Evolutionary conservation across 64 coral and sea anemone species (phyloP).

Genomic region (Dendrophyllia cribrosa): DNA sequence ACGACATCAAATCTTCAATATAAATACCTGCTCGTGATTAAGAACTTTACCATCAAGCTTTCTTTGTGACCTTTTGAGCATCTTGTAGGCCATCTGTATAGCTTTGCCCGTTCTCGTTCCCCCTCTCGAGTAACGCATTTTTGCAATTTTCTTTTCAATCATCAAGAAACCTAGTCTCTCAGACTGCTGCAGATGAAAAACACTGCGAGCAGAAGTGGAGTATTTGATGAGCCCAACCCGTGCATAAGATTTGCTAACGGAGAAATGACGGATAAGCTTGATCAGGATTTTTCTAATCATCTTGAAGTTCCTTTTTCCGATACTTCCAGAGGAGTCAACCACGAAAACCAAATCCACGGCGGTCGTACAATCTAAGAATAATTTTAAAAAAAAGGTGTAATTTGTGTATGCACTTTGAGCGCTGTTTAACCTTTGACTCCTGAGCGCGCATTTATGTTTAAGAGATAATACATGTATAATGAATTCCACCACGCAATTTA

Average conservation of each 20-base stretch:
- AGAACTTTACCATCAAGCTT: background rate
- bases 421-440: too few species aligned
- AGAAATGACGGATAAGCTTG: conserved; percentile 44
- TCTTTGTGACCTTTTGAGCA: background rate
- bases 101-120: background rate
- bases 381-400: background rate
- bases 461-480: too few species aligned
- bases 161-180: background rate
- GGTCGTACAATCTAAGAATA: conserved; percentile 28
- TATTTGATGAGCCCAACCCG: conserved; percentile 9
- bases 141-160: background rate
- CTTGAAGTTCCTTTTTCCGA: conserved; percentile 39
- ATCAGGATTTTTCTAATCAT: background rate
- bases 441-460: too few species aligned
- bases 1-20: background rate
- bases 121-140: background rate
- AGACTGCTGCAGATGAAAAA: background rate
- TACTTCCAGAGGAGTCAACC: conserved; percentile 70
- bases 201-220: background rate
- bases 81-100: background rate
- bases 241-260: background rate
- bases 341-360: conserved; percentile 54
- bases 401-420: too few species aligned
- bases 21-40: conserved; percentile 1
- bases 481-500: too few species aligned